Evolutionary conservation across 2,113 vertebrate species (phyloP).

Genomic region (Dromaius novaehollandiae): DNA sequence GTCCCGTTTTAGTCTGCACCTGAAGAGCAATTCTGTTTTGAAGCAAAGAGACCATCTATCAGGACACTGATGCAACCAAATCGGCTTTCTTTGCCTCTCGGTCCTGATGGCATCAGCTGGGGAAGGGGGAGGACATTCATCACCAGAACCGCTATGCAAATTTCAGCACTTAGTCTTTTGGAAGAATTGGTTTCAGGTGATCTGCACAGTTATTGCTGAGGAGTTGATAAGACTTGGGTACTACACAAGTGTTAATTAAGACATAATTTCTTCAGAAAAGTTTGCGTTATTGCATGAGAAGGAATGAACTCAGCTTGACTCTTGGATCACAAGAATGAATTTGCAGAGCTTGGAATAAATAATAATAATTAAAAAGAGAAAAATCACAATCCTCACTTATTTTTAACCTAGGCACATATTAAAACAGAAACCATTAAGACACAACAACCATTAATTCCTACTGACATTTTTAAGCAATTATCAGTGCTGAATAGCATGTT

Average conservation of each 20-base stretch:
- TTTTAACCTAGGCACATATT: background rate
- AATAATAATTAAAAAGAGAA: constrained; percentile 8
- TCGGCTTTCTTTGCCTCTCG: background rate
- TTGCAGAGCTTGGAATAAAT: background rate
- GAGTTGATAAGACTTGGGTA: background rate
- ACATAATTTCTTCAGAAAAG: constrained; percentile 13
- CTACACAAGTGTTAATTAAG: background rate
- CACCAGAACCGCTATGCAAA: background rate
- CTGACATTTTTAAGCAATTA: constrained; percentile 21
- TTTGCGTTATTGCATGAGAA: background rate
- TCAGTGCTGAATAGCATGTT: background rate
- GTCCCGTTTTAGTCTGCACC: background rate
- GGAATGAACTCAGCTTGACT: background rate
- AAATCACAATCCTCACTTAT: background rate
- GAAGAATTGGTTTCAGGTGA: constrained; percentile 11
- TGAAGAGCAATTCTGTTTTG: background rate
- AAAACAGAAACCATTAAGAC: background rate
- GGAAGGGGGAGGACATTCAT: background rate
- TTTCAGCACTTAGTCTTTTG: background rate
- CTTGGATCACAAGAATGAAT: background rate
- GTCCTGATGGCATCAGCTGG: rapidly evolving
- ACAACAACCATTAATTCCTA: background rate
- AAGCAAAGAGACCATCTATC: background rate
- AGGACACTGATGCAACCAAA: rapidly evolving
- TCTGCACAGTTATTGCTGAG: background rate